Evolutionary conservation across 2,113 vertebrate genomes (phyloP).

Genomic region (Centrocercus urophasianus): DNA sequence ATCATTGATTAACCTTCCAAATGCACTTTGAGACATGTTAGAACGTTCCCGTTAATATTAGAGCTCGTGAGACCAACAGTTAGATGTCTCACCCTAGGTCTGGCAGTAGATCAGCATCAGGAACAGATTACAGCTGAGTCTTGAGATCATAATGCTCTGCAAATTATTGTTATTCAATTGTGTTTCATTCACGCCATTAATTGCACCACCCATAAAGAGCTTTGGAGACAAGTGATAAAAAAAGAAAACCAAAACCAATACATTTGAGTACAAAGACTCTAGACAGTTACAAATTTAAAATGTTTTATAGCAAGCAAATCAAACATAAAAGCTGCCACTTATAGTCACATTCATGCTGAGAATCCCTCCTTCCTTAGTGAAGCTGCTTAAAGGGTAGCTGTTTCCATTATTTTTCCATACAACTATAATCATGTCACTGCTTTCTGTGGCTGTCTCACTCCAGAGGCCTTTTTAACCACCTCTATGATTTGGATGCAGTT

Average conservation of each 20-base stretch:
- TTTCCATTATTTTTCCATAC: conserved; percentile 64
- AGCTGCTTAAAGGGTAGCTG: conserved; percentile 18
- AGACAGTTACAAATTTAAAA: conserved; percentile 45
- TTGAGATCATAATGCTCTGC: conserved; percentile 14
- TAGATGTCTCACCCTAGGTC: neutral
- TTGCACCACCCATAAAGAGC: conserved; percentile 56
- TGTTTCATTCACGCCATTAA: conserved; percentile 9
- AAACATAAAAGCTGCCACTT: conserved; percentile 63
- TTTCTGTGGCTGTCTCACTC: conserved; percentile 44
- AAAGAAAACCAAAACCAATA: neutral
- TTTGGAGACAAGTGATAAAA: conserved; percentile 62
- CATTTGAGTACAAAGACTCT: conserved; percentile 37
- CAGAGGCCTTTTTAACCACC: conserved; percentile 54
- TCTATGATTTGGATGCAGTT: conserved; percentile 58
- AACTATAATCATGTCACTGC: conserved; percentile 35
- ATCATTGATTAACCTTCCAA: conserved; percentile 1
- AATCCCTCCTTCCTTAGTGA: conserved; percentile 29
- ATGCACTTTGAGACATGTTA: neutral
- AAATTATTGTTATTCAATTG: conserved; percentile 41
- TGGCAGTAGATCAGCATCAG: neutral
- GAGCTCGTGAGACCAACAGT: neutral
- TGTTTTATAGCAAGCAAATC: conserved; percentile 54
- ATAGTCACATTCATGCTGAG: conserved; percentile 40
- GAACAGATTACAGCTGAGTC: neutral
- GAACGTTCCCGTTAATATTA: neutral